Percentiles rank a stretch among this genome's conserved stretches.
phyloP scores from a whole-genome alignment of 1,140 invertebrate species.

The Drosophila kohkoa region DNA sequence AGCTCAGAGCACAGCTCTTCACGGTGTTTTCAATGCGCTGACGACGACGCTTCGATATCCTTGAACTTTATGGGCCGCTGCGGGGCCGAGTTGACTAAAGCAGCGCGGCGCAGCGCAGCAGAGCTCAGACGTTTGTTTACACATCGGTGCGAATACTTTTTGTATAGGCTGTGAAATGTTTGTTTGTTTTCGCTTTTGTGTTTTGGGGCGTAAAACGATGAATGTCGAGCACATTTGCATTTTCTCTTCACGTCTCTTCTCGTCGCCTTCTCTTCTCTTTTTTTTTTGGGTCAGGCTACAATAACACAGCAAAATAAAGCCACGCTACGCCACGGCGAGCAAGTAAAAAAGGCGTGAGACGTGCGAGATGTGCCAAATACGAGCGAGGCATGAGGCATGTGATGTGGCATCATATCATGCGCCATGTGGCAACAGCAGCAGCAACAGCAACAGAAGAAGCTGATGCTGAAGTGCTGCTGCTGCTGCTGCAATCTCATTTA shows the following conservation, averaged over 20 bases:
- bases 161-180: constrained; percentile 35
- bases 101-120: constrained; percentile 21
- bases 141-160: constrained; percentile 52
- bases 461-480: neutral
- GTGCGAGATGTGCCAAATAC: neutral
- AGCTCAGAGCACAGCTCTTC: constrained; percentile 4
- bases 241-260: neutral
- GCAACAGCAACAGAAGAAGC: neutral
- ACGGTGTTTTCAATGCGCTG: constrained; percentile 39
- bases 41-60: constrained; percentile 53
- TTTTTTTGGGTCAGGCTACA: constrained; percentile 40
- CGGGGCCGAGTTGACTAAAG: neutral
- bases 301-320: constrained; percentile 27
- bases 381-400: neutral
- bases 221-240: constrained; percentile 51
- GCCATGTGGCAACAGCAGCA: neutral
- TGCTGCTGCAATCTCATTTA: constrained; percentile 42
- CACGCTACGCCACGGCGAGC: neutral
- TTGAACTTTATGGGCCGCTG: constrained; percentile 52
- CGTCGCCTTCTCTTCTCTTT: no score
- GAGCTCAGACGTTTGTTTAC: constrained; percentile 60
- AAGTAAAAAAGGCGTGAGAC: neutral
- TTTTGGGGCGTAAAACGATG: constrained; percentile 42
- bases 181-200: constrained; percentile 48
- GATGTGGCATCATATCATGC: neutral